Percentiles rank a stretch among this genome's conserved stretches.
These are phyloP conservation scores for Baccha elongata DNA, from an alignment of 2,888 invertebrate species.

Conservation along the genomic window DNA sequence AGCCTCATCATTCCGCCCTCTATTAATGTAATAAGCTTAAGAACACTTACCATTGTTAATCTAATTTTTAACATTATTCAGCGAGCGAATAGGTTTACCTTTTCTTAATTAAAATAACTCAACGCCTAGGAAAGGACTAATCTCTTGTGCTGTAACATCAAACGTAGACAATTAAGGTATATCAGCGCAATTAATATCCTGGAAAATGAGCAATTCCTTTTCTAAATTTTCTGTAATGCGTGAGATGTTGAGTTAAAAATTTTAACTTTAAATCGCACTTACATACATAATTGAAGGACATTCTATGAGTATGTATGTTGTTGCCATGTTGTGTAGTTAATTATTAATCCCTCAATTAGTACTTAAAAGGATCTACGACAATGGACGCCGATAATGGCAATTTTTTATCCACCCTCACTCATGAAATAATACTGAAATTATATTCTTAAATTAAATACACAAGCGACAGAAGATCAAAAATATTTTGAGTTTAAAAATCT, in stretches of 20 bases:
- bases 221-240: background rate
- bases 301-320: background rate
- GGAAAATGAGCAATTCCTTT: background rate
- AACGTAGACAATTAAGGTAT: slow-evolving; percentile 23
- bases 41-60: slow-evolving; percentile 65
- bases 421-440: slow-evolving; percentile 37
- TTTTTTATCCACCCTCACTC: background rate
- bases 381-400: slow-evolving; percentile 1
- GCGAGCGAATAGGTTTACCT: slow-evolving; percentile 18
- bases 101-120: slow-evolving; percentile 52
- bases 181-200: background rate
- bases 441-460: slow-evolving; percentile 46
- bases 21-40: slow-evolving; percentile 49
- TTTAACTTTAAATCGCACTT: background rate
- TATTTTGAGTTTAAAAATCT: background rate
- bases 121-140: slow-evolving; percentile 6
- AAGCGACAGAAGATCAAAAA: slow-evolving; percentile 35
- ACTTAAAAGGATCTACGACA: slow-evolving; percentile 9
- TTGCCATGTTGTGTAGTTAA: slow-evolving; percentile 2
- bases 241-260: background rate
- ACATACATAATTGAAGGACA: background rate
- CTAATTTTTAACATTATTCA: slow-evolving; percentile 47
- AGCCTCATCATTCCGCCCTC: background rate
- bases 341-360: slow-evolving; percentile 35
- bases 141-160: slow-evolving; percentile 7